Percentiles rank a stretch among this genome's conserved stretches.
Evolutionary conservation across 2,888 invertebrate genomes (phyloP).

Genomic region (Mellilla xanthometata): DNA sequence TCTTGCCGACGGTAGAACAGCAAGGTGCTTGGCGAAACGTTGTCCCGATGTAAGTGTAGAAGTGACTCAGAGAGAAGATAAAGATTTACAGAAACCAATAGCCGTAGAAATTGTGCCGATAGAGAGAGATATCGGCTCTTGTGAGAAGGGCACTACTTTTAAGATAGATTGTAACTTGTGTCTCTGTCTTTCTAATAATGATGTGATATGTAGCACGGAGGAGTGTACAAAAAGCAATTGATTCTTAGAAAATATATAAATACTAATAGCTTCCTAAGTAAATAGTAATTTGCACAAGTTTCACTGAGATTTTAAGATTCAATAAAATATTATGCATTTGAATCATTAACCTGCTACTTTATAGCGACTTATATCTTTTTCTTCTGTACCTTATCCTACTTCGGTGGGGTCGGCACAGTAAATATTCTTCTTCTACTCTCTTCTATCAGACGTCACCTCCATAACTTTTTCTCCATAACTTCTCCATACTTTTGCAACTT

Average conservation of each 20-base stretch:
- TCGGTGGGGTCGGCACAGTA: no score
- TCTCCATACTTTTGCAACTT: no score
- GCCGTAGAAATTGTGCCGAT: slow-evolving; percentile 55
- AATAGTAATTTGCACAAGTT: no score
- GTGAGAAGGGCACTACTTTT: slow-evolving; percentile 54
- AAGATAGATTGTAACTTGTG: slow-evolving; percentile 63
- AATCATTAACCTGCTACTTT: no score
- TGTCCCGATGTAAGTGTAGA: slow-evolving; percentile 23
- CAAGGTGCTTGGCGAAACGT: slow-evolving; percentile 44
- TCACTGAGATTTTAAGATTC: no score
- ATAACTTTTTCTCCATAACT: no score
- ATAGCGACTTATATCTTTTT: no score
- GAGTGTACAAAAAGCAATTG: slow-evolving; percentile 37
- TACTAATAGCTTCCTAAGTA: no score
- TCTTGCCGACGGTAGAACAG: slow-evolving; percentile 50
- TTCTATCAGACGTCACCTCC: no score
- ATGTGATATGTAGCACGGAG: slow-evolving; percentile 59
- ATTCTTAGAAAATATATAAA: not conserved
- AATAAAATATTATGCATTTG: no score
- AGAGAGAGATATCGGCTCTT: slow-evolving; percentile 38
- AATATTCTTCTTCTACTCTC: no score
- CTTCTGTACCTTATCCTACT: no score
- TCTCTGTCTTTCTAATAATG: slow-evolving; percentile 59
- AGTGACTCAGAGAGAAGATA: not conserved
- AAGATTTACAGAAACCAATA: slow-evolving; percentile 22